A percentile compares a stretch with the other conserved stretches of the same genome.
phyloP scores from a whole-genome alignment of 2,113 vertebrate species.

The Aegotheles bennettii region DNA sequence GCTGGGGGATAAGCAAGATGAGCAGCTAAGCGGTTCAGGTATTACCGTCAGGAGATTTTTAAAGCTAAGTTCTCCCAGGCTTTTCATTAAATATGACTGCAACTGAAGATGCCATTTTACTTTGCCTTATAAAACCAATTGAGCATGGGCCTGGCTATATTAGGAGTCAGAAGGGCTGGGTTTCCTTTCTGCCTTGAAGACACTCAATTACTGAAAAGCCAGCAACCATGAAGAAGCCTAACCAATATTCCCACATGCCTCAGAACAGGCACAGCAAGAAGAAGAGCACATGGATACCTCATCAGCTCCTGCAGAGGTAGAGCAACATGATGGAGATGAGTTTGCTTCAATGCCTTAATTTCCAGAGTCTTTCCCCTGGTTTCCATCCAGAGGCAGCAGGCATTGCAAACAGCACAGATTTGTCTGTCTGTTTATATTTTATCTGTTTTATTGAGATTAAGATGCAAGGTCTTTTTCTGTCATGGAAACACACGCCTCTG shows the following conservation, averaged over 20 bases:
- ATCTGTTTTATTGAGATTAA: not conserved
- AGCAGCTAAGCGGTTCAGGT: not conserved
- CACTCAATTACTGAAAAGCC: not conserved
- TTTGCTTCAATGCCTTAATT: not conserved
- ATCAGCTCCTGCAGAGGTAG: not conserved
- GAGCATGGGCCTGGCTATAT: not conserved
- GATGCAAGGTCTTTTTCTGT: not conserved
- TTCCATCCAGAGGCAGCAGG: not conserved
- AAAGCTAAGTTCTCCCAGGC: not conserved
- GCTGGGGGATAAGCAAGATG: fast-evolving
- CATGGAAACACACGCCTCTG: not conserved
- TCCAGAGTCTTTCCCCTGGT: not conserved
- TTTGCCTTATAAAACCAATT: not conserved
- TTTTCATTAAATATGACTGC: not conserved
- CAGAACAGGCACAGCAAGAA: not conserved
- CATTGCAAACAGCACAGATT: not conserved
- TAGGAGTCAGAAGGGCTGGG: not conserved
- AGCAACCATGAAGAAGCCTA: not conserved
- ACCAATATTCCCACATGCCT: not conserved
- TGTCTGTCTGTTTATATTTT: not conserved
- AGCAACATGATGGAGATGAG: not conserved
- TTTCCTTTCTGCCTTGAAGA: not conserved
- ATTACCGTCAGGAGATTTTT: not conserved
- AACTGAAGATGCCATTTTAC: not conserved
- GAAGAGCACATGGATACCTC: fast-evolving